phyloP scores from a whole-genome alignment of 2,888 invertebrate species.

The Cyaniris semiargus region DNA sequence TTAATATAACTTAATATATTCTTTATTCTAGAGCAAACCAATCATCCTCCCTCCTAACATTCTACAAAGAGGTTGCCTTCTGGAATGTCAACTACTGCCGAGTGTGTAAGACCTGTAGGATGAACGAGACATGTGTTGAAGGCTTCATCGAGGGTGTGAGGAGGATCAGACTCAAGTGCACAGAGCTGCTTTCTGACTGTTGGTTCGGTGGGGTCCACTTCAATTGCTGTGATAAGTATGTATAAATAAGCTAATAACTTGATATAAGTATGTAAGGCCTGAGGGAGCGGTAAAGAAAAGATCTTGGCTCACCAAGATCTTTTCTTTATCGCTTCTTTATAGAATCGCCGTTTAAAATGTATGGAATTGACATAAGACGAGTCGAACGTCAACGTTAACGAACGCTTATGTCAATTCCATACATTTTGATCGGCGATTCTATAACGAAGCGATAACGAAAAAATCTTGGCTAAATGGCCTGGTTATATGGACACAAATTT shows the following conservation, averaged over 20 bases:
- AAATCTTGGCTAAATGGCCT: not conserved
- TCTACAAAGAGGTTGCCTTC: conserved; percentile 61
- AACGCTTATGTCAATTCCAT: too few species aligned
- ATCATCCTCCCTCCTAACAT: conserved; percentile 47
- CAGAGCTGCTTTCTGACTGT: conserved; percentile 59
- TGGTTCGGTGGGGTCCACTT: conserved; percentile 61
- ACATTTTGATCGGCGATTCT: too few species aligned
- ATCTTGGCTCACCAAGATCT: too few species aligned
- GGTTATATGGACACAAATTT: too few species aligned
- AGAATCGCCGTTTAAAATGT: too few species aligned
- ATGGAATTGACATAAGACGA: too few species aligned
- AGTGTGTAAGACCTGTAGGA: conserved; percentile 54
- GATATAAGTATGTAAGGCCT: too few species aligned
- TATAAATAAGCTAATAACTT: not conserved
- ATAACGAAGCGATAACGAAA: too few species aligned
- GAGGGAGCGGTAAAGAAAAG: too few species aligned
- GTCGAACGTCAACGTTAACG: too few species aligned
- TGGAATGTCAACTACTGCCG: conserved; percentile 63
- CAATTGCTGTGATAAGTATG: conserved; percentile 64
- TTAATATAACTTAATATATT: too few species aligned
- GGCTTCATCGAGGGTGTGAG: conserved; percentile 50
- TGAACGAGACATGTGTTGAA: conserved; percentile 55
- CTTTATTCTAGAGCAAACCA: conserved; percentile 50
- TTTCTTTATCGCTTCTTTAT: too few species aligned
- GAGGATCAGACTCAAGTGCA: conserved; percentile 56